These are phyloP conservation scores for Cephus spinipes DNA, from an alignment of 2,888 invertebrate genomes.

Conservation along the genomic window DNA sequence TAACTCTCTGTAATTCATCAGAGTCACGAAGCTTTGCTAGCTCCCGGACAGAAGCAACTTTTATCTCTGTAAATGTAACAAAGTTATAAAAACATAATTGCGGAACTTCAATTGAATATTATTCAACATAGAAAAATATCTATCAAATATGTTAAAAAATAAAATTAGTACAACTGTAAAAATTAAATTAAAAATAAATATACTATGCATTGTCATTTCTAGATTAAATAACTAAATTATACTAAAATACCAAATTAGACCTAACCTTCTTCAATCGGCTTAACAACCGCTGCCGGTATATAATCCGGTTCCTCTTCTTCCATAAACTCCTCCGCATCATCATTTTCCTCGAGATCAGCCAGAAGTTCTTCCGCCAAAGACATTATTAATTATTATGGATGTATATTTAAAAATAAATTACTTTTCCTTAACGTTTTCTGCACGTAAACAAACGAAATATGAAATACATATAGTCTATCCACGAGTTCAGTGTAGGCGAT, in stretches of 20 bases:
- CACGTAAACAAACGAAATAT: not conserved
- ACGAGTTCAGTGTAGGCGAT: no score
- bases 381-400: conserved; percentile 72
- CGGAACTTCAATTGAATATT: not conserved
- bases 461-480: no score
- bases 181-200: not conserved
- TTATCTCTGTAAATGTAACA: conserved; percentile 57
- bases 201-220: not conserved
- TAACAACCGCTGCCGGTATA: conserved; percentile 49
- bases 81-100: not conserved
- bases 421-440: not conserved
- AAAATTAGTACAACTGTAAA: not conserved
- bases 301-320: conserved; percentile 68
- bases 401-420: not conserved
- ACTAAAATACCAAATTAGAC: not conserved
- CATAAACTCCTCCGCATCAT: conserved; percentile 75
- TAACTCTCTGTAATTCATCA: conserved; percentile 76
- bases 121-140: not conserved
- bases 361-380: conserved; percentile 97
- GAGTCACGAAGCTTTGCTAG: conserved; percentile 92
- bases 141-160: not conserved
- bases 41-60: conserved; percentile 83
- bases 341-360: conserved; percentile 96
- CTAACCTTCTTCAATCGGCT: conserved; percentile 62
- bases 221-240: not conserved